Evolutionary conservation across 2,113 vertebrate genomes (phyloP).

Genomic region (Zosterops borbonicus): DNA sequence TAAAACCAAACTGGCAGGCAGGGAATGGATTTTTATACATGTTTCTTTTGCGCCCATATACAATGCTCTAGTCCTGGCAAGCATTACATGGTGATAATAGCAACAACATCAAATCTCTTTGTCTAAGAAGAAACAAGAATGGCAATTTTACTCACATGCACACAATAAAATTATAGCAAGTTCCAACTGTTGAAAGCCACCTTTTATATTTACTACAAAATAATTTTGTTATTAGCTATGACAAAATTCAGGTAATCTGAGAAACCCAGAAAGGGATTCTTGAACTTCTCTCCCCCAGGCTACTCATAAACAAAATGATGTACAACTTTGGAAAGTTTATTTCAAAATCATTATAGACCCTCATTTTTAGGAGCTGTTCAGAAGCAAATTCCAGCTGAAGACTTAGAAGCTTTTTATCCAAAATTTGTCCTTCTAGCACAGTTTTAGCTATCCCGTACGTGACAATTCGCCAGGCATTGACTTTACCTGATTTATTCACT

Average conservation of each 20-base stretch:
- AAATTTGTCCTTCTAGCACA: background rate
- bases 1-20: background rate
- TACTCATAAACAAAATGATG: slow-evolving; percentile 60
- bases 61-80: background rate
- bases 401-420: background rate
- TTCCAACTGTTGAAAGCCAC: slow-evolving; percentile 42
- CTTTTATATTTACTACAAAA: slow-evolving; percentile 55
- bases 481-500: background rate
- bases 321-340: slow-evolving; percentile 47
- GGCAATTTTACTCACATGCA: background rate
- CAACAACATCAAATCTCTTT: background rate
- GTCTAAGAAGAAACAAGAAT: background rate
- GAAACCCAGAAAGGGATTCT: slow-evolving; percentile 54
- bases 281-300: slow-evolving; percentile 55
- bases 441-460: background rate
- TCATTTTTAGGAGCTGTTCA: slow-evolving; percentile 25
- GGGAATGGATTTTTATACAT: background rate
- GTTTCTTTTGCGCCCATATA: background rate
- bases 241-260: slow-evolving; percentile 58
- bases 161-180: slow-evolving; percentile 24
- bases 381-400: slow-evolving; percentile 35
- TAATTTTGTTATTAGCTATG: slow-evolving; percentile 61
- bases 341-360: slow-evolving; percentile 26
- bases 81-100: background rate
- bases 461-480: background rate